Base-by-base conservation (phyloP, 2,888 invertebrate species). In the Creontiades dilutus region DNA sequence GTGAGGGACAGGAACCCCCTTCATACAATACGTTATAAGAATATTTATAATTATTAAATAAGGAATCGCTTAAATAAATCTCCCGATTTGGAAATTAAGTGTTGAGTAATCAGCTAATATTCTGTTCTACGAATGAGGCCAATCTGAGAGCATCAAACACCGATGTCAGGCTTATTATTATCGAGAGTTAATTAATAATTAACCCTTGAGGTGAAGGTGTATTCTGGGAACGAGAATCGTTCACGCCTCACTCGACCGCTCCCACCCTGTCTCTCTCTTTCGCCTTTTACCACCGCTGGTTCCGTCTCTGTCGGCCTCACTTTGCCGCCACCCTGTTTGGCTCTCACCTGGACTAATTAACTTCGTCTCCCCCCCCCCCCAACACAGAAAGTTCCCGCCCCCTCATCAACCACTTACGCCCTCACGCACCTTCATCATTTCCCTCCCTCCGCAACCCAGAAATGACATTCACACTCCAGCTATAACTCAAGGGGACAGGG, bases 311-410 rank as follows among this genome's bases (percentile, higher is more conserved):
- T 78, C 78, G 28, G 27, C 0, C 46, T 16, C 28, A 28, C 37
- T 28, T 37, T 14, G 78, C 78, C 28, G 28, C n/a, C n/a, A 78
- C 78, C 16, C 78, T 78, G 78, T 78, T 78, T 27, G 78, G 13
- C 78, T 78, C 78, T 28, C 28, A 78, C 27, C 78, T 78, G 78
- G 37, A 78, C 78, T 78, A 78, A 78, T 78, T 78, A 78, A 78
- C 78, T 78, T 28, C 78, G 61, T 61, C 61, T 19, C 19, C 61
- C 61, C 2, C 19, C 19, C 19, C n/a, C 61, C 7, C 37, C 37
- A 37, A 37, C 37, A 7, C 37, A 2, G 37, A 19, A n/a, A 1
- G 61, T 11, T 9, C 2, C 61, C 61, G 61, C 61, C 61, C 52
- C 61, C 61, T 61, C 61, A 61, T 61, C 61, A 61, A 61, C 61